A percentile compares a stretch with the other conserved stretches of the same genome.
phyloP scores from a whole-genome alignment of 2,113 vertebrate genomes.

The Panurus biarmicus region DNA sequence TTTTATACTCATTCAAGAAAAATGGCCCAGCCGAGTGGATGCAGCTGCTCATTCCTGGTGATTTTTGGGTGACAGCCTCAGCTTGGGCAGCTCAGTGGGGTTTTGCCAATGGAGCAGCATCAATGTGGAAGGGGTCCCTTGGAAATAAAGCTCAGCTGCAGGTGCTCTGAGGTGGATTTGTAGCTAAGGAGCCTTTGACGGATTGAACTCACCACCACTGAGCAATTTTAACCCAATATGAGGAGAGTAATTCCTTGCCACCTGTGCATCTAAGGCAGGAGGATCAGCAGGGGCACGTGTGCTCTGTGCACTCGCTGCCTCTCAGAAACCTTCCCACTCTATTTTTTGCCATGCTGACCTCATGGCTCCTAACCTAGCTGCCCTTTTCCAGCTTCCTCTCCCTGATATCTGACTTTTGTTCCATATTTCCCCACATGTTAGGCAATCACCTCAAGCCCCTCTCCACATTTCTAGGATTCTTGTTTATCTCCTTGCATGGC shows the following conservation, averaged over 20 bases:
- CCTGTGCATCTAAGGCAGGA: background rate
- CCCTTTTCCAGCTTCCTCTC: slow-evolving; percentile 48
- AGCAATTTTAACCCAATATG: background rate
- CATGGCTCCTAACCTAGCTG: slow-evolving; percentile 16
- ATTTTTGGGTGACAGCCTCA: background rate
- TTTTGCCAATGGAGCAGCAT: background rate
- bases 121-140: background rate
- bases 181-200: background rate
- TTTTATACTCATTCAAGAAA: background rate
- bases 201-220: background rate
- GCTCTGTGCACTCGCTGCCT: background rate
- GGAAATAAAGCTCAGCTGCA: background rate
- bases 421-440: background rate
- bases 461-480: slow-evolving; percentile 42
- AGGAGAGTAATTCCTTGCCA: background rate
- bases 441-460: slow-evolving; percentile 47
- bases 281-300: background rate
- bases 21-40: background rate
- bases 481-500: background rate
- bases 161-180: background rate
- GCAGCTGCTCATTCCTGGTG: background rate
- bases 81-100: rapidly evolving
- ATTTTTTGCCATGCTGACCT: slow-evolving; percentile 25
- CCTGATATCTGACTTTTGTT: slow-evolving; percentile 28
- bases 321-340: slow-evolving; percentile 2